Evolutionary conservation across 2,888 invertebrate species (phyloP).

Genomic region (Cacoxenus indagator): DNA sequence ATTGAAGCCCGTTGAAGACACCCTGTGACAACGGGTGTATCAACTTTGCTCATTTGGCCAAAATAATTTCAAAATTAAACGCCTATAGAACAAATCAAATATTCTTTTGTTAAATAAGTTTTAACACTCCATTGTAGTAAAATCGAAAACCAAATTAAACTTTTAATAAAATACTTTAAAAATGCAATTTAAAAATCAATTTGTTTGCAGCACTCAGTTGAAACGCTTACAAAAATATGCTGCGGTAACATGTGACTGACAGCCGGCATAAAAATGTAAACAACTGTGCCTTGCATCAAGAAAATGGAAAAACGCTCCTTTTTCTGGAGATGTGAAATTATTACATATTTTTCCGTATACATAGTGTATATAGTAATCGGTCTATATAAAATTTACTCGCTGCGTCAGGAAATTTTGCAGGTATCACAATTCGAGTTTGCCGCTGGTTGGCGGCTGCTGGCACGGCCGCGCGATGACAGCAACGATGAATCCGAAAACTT

Average conservation of each 20-base stretch:
- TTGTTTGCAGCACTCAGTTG: no score
- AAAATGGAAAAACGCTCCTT: neutral
- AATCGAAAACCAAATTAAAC: neutral
- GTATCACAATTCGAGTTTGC: constrained; percentile 54
- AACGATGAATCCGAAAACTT: constrained; percentile 68
- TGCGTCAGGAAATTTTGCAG: constrained; percentile 53
- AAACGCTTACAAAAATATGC: no score
- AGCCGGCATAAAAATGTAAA: neutral
- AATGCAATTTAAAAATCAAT: no score
- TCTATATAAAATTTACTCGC: constrained; percentile 51
- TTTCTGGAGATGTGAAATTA: constrained; percentile 51
- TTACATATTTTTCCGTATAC: constrained; percentile 63
- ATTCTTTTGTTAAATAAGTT: neutral
- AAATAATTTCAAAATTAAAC: neutral
- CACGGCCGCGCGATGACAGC: constrained; percentile 62
- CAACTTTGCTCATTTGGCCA: no score
- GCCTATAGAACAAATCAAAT: neutral
- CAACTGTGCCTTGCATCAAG: neutral
- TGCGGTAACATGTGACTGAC: neutral
- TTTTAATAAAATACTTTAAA: neutral
- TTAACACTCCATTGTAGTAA: neutral
- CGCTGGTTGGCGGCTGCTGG: constrained; percentile 60
- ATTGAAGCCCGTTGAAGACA: neutral
- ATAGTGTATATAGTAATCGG: constrained; percentile 63
- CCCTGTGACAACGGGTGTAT: neutral